Evolutionary conservation across 2,888 invertebrate species (phyloP), one percentile per base, ranked within the genome.

Genomic region (Mythimna lalbum): DNA sequence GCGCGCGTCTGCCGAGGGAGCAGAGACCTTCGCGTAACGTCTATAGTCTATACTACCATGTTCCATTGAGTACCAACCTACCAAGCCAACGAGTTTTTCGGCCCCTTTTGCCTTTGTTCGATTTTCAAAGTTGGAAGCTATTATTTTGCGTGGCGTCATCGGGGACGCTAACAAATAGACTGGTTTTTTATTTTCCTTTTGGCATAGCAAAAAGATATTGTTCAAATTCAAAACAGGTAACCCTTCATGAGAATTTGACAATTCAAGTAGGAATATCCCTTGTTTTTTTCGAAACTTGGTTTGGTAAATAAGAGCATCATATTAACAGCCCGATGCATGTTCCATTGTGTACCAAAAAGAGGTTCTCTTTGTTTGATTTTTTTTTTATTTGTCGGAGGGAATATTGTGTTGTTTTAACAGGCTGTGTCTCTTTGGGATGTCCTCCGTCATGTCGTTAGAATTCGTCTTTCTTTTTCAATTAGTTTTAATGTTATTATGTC

Each of bases 1-100:
- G 92, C 93, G 92, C 89, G 90, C 94, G 94, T 94, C 94, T 94
- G 94, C 92, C 90, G 88, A 88, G 92, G 93, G 93, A 93, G 92
- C 93, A 93, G 90, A 90, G 93, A 93, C 94, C 93, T 93, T 93
- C 93, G 87, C 88, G 88, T 88, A 85, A 87, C 84, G 85, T 87
- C 85, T 87, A 87, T 85, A 81, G 71, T 78, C 55, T 64, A 63
- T 67, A 52, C 39, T 64, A 43, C 78, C 80, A 85, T 84, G 82
- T 83, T 82, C 82, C 87, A 86, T 84, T 86, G 80, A 84, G 80
- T 85, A 82, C 78, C 70, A 68, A 69, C 59, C 63, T 85, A 82
- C 77, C 71, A 67, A 67, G 60, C 69, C 62, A 57, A 69, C 73
- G 50, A 71, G 76, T 73, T 68, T 78, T 83, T 76, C 55, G 65